phyloP scores from a whole-genome alignment of 2,797 vertebrate species.

The Paedocypris micromegethes region DNA sequence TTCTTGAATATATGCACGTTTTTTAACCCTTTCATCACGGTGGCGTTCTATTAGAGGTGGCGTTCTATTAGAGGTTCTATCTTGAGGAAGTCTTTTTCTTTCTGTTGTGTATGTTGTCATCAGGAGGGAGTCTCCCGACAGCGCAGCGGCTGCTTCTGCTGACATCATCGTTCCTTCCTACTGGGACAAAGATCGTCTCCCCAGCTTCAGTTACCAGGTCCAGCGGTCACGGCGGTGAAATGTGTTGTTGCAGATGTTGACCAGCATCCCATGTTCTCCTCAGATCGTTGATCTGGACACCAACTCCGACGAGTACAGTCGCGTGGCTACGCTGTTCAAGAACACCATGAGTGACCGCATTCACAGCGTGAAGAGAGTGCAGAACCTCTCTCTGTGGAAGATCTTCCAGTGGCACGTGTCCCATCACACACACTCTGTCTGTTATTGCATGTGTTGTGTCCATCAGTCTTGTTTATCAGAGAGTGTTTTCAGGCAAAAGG shows the following conservation, averaged over 20 bases:
- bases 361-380: slow-evolving; percentile 72
- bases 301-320: slow-evolving; percentile 66
- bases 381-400: slow-evolving; percentile 79
- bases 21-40: no score
- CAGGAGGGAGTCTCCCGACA: slow-evolving; percentile 44
- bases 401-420: slow-evolving; percentile 77
- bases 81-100: no score
- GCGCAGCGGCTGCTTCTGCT: slow-evolving; percentile 44
- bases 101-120: background rate
- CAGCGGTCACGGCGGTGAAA: background rate
- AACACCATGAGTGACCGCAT: slow-evolving; percentile 71
- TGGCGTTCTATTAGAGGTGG: no score
- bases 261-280: slow-evolving; percentile 3
- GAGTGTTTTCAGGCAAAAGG: slow-evolving; percentile 65
- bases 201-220: slow-evolving; percentile 79
- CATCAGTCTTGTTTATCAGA: background rate
- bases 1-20: no score
- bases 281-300: slow-evolving; percentile 63
- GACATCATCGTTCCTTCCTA: slow-evolving; percentile 63
- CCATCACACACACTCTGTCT: background rate
- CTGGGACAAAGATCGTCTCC: slow-evolving; percentile 79
- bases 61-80: no score
- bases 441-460: background rate
- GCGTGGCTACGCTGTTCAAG: slow-evolving; percentile 69
- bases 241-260: background rate